A percentile compares a stretch with the other conserved stretches of the same genome.
Evolutionary conservation across 2,888 invertebrate genomes (phyloP).

Genomic region (Clistopyga incitator): DNA sequence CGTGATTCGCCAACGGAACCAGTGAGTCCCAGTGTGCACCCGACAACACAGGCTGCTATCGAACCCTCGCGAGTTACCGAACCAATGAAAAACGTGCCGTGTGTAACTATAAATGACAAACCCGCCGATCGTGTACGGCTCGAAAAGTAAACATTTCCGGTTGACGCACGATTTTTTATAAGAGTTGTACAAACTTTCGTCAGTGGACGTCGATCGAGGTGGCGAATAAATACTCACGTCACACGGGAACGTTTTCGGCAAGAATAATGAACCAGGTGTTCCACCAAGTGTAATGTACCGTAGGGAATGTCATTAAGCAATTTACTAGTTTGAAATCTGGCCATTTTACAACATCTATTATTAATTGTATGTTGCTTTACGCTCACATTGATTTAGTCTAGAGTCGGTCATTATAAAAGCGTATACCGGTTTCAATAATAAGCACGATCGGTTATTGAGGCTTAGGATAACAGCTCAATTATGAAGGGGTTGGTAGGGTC

Average conservation of each 20-base stretch:
- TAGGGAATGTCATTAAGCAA: too few species aligned
- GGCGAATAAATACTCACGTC: not conserved
- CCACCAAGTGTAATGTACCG: not conserved
- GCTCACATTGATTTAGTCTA: too few species aligned
- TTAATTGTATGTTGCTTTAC: too few species aligned
- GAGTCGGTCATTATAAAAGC: too few species aligned
- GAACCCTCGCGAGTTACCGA: constrained; percentile 1
- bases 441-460: too few species aligned
- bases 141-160: constrained; percentile 4
- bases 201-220: not conserved
- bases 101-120: constrained; percentile 32
- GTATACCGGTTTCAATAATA: too few species aligned
- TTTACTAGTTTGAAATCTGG: too few species aligned
- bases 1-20: constrained; percentile 54
- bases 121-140: not conserved
- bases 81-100: constrained; percentile 20
- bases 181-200: not conserved
- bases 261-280: not conserved
- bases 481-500: too few species aligned
- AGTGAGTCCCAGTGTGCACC: not conserved
- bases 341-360: too few species aligned
- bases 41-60: not conserved
- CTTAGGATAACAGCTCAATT: too few species aligned
- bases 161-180: not conserved
- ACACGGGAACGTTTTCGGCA: not conserved